Percentiles rank a stretch among this genome's conserved stretches.
These are phyloP conservation scores for Nowickia ferox DNA, from an alignment of 2,888 invertebrate species.

Conservation along the genomic window DNA sequence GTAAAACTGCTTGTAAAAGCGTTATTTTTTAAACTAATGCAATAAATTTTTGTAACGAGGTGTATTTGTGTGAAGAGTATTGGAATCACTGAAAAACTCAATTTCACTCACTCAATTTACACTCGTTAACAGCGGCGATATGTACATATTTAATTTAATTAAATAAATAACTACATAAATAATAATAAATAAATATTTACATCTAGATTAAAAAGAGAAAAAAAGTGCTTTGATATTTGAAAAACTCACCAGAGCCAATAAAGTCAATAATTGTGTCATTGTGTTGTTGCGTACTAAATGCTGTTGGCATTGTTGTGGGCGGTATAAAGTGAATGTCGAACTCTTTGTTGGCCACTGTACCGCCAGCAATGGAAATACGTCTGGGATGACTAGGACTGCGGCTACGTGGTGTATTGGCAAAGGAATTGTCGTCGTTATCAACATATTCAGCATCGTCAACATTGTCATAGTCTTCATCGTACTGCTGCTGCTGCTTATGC, in stretches of 20 bases:
- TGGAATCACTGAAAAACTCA: too few relatives aligned
- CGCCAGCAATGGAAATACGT: slow-evolving; percentile 67
- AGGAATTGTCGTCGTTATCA: slow-evolving; percentile 68
- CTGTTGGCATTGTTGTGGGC: slow-evolving; percentile 79
- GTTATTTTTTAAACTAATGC: too few relatives aligned
- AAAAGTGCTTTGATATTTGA: too few relatives aligned
- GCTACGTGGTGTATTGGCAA: slow-evolving; percentile 65
- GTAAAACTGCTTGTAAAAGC: too few relatives aligned
- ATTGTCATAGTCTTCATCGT: slow-evolving; percentile 63
- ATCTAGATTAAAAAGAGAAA: too few relatives aligned
- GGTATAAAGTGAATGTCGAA: slow-evolving; percentile 78
- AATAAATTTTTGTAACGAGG: too few relatives aligned
- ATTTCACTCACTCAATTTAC: too few relatives aligned
- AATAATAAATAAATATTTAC: too few relatives aligned
- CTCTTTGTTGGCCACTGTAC: slow-evolving; percentile 73
- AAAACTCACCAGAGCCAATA: slow-evolving; percentile 85
- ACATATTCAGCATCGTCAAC: slow-evolving; percentile 68
- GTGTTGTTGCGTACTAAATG: slow-evolving; percentile 83
- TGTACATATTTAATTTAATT: too few relatives aligned
- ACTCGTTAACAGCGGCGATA: too few relatives aligned
- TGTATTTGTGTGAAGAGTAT: too few relatives aligned
- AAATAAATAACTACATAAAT: too few relatives aligned
- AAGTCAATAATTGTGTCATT: slow-evolving; percentile 87
- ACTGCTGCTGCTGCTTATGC: slow-evolving; percentile 12
- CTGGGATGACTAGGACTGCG: slow-evolving; percentile 72